Base-by-base conservation (phyloP, 1,140 invertebrate species). In the Euura saliciscinereae region DNA sequence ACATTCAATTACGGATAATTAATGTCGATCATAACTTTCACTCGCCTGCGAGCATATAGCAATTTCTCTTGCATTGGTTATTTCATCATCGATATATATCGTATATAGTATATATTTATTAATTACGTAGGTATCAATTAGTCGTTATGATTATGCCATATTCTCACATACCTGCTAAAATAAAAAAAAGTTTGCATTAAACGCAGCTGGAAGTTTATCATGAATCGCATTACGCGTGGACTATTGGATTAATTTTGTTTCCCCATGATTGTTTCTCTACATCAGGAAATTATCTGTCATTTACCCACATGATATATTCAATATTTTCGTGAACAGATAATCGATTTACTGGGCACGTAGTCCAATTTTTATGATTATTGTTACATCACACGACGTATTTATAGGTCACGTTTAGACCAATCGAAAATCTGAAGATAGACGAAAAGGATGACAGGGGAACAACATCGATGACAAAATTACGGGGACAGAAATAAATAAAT, bases 31-130 rank as follows among this genome's bases (percentile, higher is more conserved):
- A 59, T 28, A 28, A 28, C 28, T 59, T 59, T 81, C 81, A 84
- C 83, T 85, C 84, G 84, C 84, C 84, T 76, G 84, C 84, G 84
- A 85, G 84, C 82, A 76, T 71, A 78, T 79, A 76, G 78, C 71
- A 78, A 77, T 72, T 80, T 78, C 77, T 73, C 68, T 74, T 71
- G 69, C 67, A 59, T 72, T 71, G 51, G 69, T 69, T 45, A 13
- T 73, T 71, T 73, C 45, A 66, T 43, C 13, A 13, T 65, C 66
- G 45, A 66, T 66, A 68, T 71, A 45, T 80, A 79, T 78, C 28
- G 28, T 28, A 28, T 28, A 28, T 28, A 28, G 28, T 28, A 28
- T 28, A 78, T 78, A 28, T 67, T 44, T 44, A 42, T 10, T 67
- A 11, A 42, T 67, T 44, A 44, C 10, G 13, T 59, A 3, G 13